These are phyloP conservation scores for Harpalus rubripes DNA, from an alignment of 2,888 invertebrate genomes.

Conservation along the genomic window DNA sequence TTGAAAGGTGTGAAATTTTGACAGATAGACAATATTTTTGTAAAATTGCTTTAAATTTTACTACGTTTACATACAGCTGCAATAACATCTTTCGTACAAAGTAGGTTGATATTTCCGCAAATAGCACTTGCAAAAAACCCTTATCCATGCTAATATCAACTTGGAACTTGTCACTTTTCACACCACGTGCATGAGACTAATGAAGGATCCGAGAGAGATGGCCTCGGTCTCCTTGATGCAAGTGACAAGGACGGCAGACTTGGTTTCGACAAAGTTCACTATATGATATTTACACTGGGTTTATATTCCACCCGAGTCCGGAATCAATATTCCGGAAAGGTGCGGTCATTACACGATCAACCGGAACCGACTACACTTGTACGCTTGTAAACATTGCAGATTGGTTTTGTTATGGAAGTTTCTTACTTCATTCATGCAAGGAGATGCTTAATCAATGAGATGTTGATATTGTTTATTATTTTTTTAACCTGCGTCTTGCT, in stretches of 20 bases:
- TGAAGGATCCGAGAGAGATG: constrained; percentile 29
- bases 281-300: constrained; percentile 67
- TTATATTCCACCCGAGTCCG: constrained; percentile 65
- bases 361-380: constrained; percentile 22
- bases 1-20: too few relatives aligned
- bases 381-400: constrained; percentile 33
- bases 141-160: constrained; percentile 41
- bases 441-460: too few relatives aligned
- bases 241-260: constrained; percentile 28
- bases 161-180: constrained; percentile 31
- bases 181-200: constrained; percentile 36
- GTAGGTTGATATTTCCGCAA: too few relatives aligned
- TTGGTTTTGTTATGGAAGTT: constrained; percentile 23
- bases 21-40: too few relatives aligned
- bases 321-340: constrained; percentile 70
- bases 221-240: not conserved
- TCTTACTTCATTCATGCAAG: constrained; percentile 8
- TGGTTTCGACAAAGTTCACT: constrained; percentile 60
- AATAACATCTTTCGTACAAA: too few relatives aligned
- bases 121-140: too few relatives aligned
- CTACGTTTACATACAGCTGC: too few relatives aligned
- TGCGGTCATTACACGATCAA: constrained; percentile 70
- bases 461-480: too few relatives aligned
- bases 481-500: too few relatives aligned
- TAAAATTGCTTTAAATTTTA: too few relatives aligned